Evolutionary conservation across 2,888 invertebrate genomes (phyloP), one percentile per base, ranked within the genome.

Genomic region (Drosophila kanekoi): DNA sequence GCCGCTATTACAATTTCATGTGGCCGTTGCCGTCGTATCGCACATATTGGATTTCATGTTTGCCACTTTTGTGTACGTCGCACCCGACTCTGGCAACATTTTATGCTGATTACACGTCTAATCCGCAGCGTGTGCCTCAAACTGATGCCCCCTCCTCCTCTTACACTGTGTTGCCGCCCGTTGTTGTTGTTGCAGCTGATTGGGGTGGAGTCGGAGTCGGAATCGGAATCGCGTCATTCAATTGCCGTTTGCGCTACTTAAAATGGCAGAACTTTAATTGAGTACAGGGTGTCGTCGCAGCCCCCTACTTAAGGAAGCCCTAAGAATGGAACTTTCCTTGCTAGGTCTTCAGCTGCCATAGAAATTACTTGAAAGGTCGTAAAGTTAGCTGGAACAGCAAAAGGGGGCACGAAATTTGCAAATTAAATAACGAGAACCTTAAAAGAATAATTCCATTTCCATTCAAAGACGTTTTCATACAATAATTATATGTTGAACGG

Each of bases 71-170:
- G 66, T 67, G 72, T 54, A 54, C 58, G 53, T 57, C 48, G 52
- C 18, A 18, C 48, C 23, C 11, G 10, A 4, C 11, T 4, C 14
- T 33, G 33, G 82, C 87, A 64, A 87, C 81, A 87, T 87, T 84
- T 85, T 85, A 86, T 86, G 81, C 87, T 87, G 86, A 86, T 86
- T 86, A 87, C 86, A 86, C 77, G 77, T 85, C 86, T 87, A 86
- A 87, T 86, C 86, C 86, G 69, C 87, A 82, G 85, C 82, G 85
- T 85, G 85, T 79, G 85, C 84, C 73, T 65, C 58, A 32, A 74
- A 69, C 74, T 40, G 63, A 53, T 61, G 59, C 72, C 52, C 57
- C 51, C 35, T 23, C 16, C 48, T 53, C 54, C 23, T 18, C 20
- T 33, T 35, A 43, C 18, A 14, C 16, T 14, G 4, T n/a, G 33